A percentile compares a stretch with the other conserved stretches of the same genome.
phyloP scores from a whole-genome alignment of 2,888 invertebrate genomes.

The Encarsia formosa region DNA sequence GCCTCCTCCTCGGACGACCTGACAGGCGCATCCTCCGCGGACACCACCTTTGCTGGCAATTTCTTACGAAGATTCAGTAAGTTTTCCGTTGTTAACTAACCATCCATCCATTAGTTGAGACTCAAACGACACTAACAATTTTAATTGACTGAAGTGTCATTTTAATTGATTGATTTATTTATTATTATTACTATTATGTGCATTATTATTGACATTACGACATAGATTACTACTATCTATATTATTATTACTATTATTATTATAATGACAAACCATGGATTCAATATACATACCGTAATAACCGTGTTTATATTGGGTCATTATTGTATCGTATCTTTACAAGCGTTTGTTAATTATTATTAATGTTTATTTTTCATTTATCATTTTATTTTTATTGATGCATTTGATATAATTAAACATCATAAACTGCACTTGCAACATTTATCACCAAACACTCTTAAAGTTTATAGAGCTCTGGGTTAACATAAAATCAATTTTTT shows the following conservation, averaged over 20 bases:
- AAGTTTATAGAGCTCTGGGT: too few relatives aligned
- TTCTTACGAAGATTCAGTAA: slow-evolving; percentile 85
- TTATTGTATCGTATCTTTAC: too few relatives aligned
- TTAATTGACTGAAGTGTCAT: too few relatives aligned
- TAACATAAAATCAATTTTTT: too few relatives aligned
- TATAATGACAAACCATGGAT: background rate
- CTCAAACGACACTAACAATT: too few relatives aligned
- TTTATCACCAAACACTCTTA: too few relatives aligned
- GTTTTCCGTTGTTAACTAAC: slow-evolving; percentile 58
- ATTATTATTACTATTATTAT: slow-evolving; percentile 8
- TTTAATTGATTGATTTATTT: slow-evolving; percentile 38
- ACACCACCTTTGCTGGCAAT: slow-evolving; percentile 57
- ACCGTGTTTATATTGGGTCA: too few relatives aligned
- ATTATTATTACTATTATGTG: too few relatives aligned
- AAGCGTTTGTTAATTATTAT: too few relatives aligned
- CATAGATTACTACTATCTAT: slow-evolving; percentile 5
- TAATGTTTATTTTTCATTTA: slow-evolving; percentile 5
- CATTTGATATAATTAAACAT: slow-evolving; percentile 3
- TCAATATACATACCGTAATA: background rate
- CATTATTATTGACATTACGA: slow-evolving; percentile 2
- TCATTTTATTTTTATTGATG: slow-evolving; percentile 6
- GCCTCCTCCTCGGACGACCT: slow-evolving; percentile 2
- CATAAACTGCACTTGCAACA: background rate
- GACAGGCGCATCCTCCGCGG: background rate
- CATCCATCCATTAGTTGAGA: too few relatives aligned